A percentile compares a stretch with the other conserved stretches of the same genome.
phyloP scores from a whole-genome alignment of 2,113 vertebrate genomes.

The Hemiscyllium ocellatum region DNA sequence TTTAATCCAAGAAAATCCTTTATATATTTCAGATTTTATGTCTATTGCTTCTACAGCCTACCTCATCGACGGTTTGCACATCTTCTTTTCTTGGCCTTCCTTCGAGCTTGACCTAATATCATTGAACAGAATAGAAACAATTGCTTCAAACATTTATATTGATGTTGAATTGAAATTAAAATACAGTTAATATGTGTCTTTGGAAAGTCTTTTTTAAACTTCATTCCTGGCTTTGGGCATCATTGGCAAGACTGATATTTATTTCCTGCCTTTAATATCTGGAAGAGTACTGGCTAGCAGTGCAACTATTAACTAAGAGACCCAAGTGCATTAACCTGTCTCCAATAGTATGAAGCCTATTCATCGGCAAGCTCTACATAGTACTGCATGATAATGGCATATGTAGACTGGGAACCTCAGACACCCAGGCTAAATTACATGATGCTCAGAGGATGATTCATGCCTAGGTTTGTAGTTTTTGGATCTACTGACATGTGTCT shows the following conservation, averaged over 20 bases:
- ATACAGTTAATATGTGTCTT: not conserved
- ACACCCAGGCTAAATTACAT: too few species aligned
- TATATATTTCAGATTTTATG: not conserved
- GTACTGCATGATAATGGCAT: too few species aligned
- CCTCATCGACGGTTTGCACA: not conserved
- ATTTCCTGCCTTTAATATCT: not conserved
- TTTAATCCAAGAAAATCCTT: not conserved
- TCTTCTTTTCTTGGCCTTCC: not conserved
- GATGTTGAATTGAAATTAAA: not conserved
- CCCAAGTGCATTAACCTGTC: too few species aligned
- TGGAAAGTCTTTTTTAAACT: not conserved
- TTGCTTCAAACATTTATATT: not conserved
- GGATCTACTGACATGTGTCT: too few species aligned
- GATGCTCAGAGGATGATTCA: too few species aligned
- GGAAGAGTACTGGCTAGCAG: not conserved
- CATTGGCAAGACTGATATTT: not conserved
- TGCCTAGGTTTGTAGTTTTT: too few species aligned
- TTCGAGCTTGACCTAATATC: not conserved
- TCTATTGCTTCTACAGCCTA: not conserved
- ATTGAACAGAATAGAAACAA: not conserved
- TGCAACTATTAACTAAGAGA: too few species aligned
- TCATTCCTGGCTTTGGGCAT: not conserved
- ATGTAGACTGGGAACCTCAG: too few species aligned
- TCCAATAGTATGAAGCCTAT: too few species aligned
- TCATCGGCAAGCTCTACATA: too few species aligned